Evolutionary conservation across 2,888 invertebrate genomes (phyloP).

Genomic region (Aplocera efformata): DNA sequence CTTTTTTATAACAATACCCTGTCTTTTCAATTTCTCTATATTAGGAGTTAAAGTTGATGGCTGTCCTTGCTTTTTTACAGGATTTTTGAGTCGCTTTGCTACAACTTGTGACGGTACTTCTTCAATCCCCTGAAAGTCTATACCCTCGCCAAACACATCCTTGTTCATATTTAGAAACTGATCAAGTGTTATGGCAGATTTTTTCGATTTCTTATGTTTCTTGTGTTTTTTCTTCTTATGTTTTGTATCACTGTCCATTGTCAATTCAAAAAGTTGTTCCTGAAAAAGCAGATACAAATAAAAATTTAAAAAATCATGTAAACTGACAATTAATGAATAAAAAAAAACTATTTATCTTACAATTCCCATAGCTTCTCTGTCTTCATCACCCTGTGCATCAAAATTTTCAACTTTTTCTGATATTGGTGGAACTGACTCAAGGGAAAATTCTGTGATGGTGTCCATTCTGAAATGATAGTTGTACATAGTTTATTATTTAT

Average conservation of each 20-base stretch:
- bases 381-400: constrained; percentile 33
- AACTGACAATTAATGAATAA: no score
- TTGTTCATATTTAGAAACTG: constrained; percentile 75
- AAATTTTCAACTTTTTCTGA: constrained; percentile 59
- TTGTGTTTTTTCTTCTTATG: constrained; percentile 64
- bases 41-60: constrained; percentile 45
- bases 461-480: constrained; percentile 42
- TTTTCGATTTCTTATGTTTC: constrained; percentile 71
- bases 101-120: constrained; percentile 68
- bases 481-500: neutral
- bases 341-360: constrained; percentile 36
- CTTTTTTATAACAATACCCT: constrained; percentile 65
- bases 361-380: constrained; percentile 45
- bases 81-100: constrained; percentile 52
- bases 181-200: constrained; percentile 68
- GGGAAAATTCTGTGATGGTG: constrained; percentile 58
- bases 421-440: constrained; percentile 68
- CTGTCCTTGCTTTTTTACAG: constrained; percentile 39
- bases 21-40: constrained; percentile 63
- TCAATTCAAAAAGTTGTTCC: constrained; percentile 63
- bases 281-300: constrained; percentile 35
- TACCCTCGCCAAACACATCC: constrained; percentile 71
- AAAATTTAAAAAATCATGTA: neutral
- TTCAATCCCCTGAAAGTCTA: constrained; percentile 69
- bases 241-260: constrained; percentile 48